These are phyloP conservation scores for Bugulina stolonifera DNA, from an alignment of 2,888 invertebrate species.

Conservation along the genomic window DNA sequence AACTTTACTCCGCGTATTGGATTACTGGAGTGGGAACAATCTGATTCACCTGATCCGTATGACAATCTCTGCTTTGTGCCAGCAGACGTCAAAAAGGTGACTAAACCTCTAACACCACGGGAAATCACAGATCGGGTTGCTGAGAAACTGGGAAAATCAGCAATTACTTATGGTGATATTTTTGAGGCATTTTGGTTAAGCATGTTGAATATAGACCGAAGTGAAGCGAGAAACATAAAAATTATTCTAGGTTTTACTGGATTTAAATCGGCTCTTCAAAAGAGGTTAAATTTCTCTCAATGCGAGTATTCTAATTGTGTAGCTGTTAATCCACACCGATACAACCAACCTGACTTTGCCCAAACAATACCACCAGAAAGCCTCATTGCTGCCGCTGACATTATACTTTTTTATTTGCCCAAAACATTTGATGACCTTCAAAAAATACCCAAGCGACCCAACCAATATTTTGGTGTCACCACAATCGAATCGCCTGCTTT, in stretches of 20 bases:
- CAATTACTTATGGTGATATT: not conserved
- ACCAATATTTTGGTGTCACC: conserved; percentile 12
- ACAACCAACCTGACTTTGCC: not conserved
- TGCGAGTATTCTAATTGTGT: conserved; percentile 9
- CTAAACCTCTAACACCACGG: too few species aligned
- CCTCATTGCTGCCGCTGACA: not conserved
- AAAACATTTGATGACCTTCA: not conserved
- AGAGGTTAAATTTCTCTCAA: not conserved
- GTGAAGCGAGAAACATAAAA: not conserved
- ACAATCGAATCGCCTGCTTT: not conserved
- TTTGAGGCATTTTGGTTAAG: not conserved
- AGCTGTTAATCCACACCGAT: not conserved
- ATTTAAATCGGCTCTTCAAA: not conserved
- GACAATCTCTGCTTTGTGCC: too few species aligned
- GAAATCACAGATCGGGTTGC: too few species aligned
- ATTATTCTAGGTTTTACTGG: not conserved
- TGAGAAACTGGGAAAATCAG: too few species aligned
- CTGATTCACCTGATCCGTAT: too few species aligned
- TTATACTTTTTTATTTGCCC: not conserved
- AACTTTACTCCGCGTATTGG: too few species aligned
- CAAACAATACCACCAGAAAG: not conserved
- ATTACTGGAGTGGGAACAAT: too few species aligned
- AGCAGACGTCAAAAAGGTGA: too few species aligned
- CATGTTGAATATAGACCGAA: not conserved
- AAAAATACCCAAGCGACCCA: not conserved